Evolutionary conservation across 2,797 vertebrate genomes (phyloP).

Genomic region (Threskiornis aethiopicus): DNA sequence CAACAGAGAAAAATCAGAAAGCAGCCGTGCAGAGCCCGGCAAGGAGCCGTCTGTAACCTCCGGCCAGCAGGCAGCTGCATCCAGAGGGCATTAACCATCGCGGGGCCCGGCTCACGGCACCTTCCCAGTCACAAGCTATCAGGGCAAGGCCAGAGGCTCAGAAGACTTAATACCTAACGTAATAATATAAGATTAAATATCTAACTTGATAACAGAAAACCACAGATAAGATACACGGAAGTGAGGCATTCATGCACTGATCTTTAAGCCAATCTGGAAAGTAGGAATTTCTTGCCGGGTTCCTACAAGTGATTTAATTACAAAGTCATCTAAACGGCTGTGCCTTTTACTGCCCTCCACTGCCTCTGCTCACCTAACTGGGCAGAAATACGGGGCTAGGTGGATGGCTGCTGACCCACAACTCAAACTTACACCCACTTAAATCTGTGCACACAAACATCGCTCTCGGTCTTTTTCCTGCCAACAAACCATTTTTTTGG

Average conservation of each 20-base stretch:
- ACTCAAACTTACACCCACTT: background rate
- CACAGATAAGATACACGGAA: background rate
- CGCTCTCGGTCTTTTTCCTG: background rate
- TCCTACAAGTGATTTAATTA: background rate
- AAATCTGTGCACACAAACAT: accelerated
- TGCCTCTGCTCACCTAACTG: background rate
- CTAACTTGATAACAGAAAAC: background rate
- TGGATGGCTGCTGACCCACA: background rate
- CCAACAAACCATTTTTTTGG: background rate
- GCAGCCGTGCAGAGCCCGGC: accelerated
- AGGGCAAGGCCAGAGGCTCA: background rate
- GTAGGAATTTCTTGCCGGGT: background rate
- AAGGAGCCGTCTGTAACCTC: background rate
- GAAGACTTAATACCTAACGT: background rate
- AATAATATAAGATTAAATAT: background rate
- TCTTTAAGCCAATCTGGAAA: background rate
- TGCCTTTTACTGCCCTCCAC: background rate
- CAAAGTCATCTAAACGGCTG: background rate
- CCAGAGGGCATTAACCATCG: background rate
- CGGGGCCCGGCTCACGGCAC: accelerated
- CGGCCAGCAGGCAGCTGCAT: background rate
- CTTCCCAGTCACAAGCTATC: background rate
- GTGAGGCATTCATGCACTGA: background rate
- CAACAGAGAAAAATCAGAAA: background rate
- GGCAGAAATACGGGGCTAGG: accelerated